Base-by-base conservation (phyloP, 1,140 invertebrate species). In the Nylanderia fulva region DNA sequence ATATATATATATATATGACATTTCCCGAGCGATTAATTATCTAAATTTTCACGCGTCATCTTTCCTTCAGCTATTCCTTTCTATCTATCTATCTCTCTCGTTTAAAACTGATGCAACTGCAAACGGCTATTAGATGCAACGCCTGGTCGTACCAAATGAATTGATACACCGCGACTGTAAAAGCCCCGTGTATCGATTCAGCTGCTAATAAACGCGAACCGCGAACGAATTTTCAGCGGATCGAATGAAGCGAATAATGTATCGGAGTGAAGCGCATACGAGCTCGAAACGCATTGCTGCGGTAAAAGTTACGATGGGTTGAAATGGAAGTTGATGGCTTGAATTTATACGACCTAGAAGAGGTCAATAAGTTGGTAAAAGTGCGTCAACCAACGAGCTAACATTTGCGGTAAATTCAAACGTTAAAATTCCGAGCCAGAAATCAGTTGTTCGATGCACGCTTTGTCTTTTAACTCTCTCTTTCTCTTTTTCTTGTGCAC, bases 131-230 rank as follows among this genome's bases (percentile, higher is more conserved):
- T 76, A 63, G 54, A 61, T 63, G 27, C 39, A 76, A 27, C 36
- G n/a, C 33, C 21, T 27, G n/a, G 27, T 63, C 27, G 21, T 76
- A 21, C 24, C 58, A 76, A 76, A 63, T 63, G 27, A 76, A 76
- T 29, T 45, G 58, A 76, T 63, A 42, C n/a, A 13, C 24, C 36
- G 2, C 27, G 24, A 24, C 18, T 21, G 6, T 74, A 58, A 39
- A 56, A 39, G n/a, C 29, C 52, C 1, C 13, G 24, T 21, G 36
- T 29, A 42, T 39, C 72, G 56, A 21, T 18, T 42, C 58, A 27
- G 42, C 39, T 76, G 13, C 15, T 39, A 76, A 76, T 63, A 76
- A 76, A 76, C 58, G 39, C 8, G 58, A 33, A 45, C 39, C 39
- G 39, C 58, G 58, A 13, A 63, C 58, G 11, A 63, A 76, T 63